These are phyloP conservation scores for Trididemnum nubilum DNA, from an alignment of 23 tunicate species.

Conservation along the genomic window DNA sequence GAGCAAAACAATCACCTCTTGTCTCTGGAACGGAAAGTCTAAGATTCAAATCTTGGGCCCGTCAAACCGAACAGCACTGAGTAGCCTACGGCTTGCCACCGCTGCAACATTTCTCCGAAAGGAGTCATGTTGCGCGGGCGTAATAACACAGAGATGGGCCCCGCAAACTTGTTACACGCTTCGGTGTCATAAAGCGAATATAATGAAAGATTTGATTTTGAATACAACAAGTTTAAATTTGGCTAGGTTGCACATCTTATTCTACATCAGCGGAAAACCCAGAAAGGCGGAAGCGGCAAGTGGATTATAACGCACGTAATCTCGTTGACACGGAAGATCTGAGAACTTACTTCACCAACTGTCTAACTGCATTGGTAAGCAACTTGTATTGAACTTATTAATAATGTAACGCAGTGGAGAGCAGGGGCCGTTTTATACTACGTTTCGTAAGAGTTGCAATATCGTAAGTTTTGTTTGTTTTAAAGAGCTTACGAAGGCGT, in stretches of 20 bases:
- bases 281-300: constrained; percentile 25
- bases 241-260: no score
- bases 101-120: not conserved
- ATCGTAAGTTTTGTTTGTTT: no score
- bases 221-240: no score
- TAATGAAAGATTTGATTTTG: not conserved
- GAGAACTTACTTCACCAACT: constrained; percentile 9
- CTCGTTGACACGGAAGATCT: not conserved
- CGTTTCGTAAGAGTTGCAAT: no score
- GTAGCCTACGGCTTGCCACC: not conserved
- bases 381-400: no score
- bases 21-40: not conserved
- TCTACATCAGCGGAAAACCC: not conserved
- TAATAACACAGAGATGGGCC: not conserved
- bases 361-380: constrained; percentile 1
- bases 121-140: not conserved
- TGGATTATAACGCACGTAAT: not conserved
- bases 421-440: no score
- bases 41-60: not conserved
- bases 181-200: not conserved
- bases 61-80: not conserved
- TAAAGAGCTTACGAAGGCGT: no score
- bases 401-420: no score
- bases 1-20: not conserved
- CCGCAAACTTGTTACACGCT: not conserved